phyloP scores from a whole-genome alignment of 1,140 invertebrate species.

The Macrobrachium rosenbergii region DNA sequence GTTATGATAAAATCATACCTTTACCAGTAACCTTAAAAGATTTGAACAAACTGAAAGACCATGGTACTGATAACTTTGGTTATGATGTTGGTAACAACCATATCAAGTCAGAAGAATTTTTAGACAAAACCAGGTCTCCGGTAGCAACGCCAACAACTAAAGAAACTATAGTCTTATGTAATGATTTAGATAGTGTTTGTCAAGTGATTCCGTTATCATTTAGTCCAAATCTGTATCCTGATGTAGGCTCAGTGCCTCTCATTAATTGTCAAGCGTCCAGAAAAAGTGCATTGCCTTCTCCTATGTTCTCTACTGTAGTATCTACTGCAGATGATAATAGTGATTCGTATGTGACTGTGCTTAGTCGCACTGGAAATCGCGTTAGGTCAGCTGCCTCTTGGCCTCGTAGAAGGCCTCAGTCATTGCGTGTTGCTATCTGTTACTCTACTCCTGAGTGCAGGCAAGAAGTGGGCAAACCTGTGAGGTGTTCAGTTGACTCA shows the following conservation, averaged over 20 bases:
- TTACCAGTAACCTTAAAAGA: constrained; percentile 38
- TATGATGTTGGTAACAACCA: constrained; percentile 24
- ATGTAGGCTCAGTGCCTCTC: constrained; percentile 43
- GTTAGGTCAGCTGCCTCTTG: constrained; percentile 41
- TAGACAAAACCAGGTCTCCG: not conserved
- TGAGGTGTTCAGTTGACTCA: not conserved
- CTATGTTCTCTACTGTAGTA: constrained; percentile 17
- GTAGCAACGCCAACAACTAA: constrained; percentile 12
- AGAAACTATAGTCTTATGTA: constrained; percentile 54
- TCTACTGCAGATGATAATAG: constrained; percentile 26
- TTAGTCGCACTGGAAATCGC: constrained; percentile 17
- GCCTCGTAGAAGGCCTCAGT: constrained; percentile 52
- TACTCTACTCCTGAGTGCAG: constrained; percentile 48
- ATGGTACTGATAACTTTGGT: constrained; percentile 47
- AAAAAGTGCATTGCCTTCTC: constrained; percentile 41
- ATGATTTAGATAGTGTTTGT: constrained; percentile 56
- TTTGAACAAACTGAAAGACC: constrained; percentile 14
- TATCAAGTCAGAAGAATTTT: too few relatives aligned
- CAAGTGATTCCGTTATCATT: constrained; percentile 54
- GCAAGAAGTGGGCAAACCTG: not conserved
- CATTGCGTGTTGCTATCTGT: constrained; percentile 52
- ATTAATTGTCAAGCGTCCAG: constrained; percentile 36
- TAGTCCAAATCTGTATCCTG: constrained; percentile 54
- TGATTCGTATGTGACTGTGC: constrained; percentile 39
- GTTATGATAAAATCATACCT: constrained; percentile 48